Evolutionary conservation across 2,888 invertebrate genomes (phyloP), one percentile per base, ranked within the genome.

Genomic region (Bellardia pandia): DNA sequence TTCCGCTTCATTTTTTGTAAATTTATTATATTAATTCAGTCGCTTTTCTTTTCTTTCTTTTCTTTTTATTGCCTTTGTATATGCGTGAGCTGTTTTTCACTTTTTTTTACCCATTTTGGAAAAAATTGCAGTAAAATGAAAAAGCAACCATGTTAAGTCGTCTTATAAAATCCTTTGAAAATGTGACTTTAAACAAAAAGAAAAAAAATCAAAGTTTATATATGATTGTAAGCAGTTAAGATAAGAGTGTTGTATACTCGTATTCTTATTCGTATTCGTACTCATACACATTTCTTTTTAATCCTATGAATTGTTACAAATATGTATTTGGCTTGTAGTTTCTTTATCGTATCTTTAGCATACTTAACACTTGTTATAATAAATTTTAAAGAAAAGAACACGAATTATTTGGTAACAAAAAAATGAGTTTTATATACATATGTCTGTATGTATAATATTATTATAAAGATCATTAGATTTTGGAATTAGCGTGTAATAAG

Each of bases 1-100:
- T 87, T 87, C 84, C 84, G 84, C 86, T 81, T 81, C 84, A 84
- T 87, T 87, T 86, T 87, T 87, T 77, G 68, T 74, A 87, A 84
- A 84, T 87, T 87, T 87, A 86, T 84, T 80, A 60, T 86, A 80
- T 80, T 79, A 74, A 76, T 79, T 80, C 76, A 72, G 58, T 80
- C 42, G 71, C 45, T 45, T 71, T 66, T 74, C 11, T 14, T n/a
- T 40, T 45, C 16, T n/a, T 16, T 16, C 7, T 40, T 14, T 6
- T 23, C 14, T 51, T 16, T 33, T 11, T 48, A 1, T n/a, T 14
- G 1, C n/a, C 13, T 23, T 53, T 60, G 6, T 58, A 30, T 75
- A n/a, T 74, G 74, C 66, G 74, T 74, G 66, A 53, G 45, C 23
- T 37, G 48, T 74, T 71, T 66, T 37, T 16, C 60, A 16, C 60